These are phyloP conservation scores for Mohoua ochrocephala DNA, from an alignment of 2,113 vertebrate genomes.

Conservation along the genomic window DNA sequence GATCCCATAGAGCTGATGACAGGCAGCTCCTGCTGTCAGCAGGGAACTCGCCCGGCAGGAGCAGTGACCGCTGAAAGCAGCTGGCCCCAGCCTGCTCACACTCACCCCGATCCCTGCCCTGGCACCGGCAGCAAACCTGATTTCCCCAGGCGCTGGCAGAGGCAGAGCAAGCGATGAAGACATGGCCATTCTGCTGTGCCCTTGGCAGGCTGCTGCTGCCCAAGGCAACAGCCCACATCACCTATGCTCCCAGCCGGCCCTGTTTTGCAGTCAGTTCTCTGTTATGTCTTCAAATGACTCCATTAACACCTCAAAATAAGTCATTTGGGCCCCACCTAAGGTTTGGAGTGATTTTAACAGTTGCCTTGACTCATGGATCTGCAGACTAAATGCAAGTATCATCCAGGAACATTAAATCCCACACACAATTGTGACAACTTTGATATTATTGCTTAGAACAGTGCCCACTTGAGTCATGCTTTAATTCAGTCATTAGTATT, in stretches of 20 bases:
- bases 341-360: not conserved
- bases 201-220: not conserved
- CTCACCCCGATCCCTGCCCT: not conserved
- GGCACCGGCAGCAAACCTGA: not conserved
- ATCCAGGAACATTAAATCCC: conserved; percentile 9
- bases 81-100: not conserved
- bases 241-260: not conserved
- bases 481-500: not conserved
- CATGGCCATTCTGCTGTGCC: not conserved
- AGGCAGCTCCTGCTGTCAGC: not conserved
- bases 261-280: not conserved
- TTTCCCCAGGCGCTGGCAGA: not conserved
- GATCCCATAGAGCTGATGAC: not conserved
- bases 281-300: not conserved
- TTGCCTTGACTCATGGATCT: not conserved
- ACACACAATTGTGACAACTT: not conserved
- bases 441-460: not conserved
- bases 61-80: not conserved
- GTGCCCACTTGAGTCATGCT: not conserved
- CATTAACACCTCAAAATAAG: not conserved
- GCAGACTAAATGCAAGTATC: not conserved
- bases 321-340: not conserved
- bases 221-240: conserved; percentile 5
- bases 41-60: not conserved
- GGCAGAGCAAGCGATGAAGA: not conserved